Base-by-base conservation (phyloP, 2,888 invertebrate species). In the Oeneis ivallda region DNA sequence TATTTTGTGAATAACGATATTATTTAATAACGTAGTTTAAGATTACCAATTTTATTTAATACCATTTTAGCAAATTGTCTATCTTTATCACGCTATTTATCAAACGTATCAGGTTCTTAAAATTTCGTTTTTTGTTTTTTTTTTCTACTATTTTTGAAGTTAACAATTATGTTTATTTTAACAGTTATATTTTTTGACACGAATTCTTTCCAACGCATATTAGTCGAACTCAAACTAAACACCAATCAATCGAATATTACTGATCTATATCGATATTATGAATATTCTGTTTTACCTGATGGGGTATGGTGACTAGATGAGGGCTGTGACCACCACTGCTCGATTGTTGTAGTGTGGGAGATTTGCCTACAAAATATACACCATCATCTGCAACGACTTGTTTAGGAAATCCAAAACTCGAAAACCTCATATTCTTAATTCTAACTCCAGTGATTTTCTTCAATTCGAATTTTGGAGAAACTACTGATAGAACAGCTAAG, bases 271-370 rank as follows among this genome's bases (percentile, higher is more conserved):
- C 43, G 15, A 60, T 53, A 47, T 57, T n/a, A 17, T 19, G 26
- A 43, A 34, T 41, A 19, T 34, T 45, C 66, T 17, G 76, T 69
- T 70, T 79, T 87, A 91, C 91, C 91, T 91, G 90, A 62, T 89
- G 89, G 0, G 87, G 76, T 59, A 86, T 82, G n/a, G 80, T 79
- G 68, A 79, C 74, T 1, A 86, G 71, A 45, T 90, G 89, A 0
- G 91, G 89, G 47, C 88, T 89, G 73, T 91, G 89, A 0, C 84
- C 83, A 0, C 89, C 87, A 71, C 87, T 87, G 73, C 79, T 79
- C 0, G 87, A 79, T 15, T 79, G 77, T 47, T 85, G 86, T 70
- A 85, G 77, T 0, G 91, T 90, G 0, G 91, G 91, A 0, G 91
- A 91, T 81, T 90, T 89, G 72, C 91, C 91, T 91, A 76, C 1